These are phyloP conservation scores for Paedocypris micromegethes DNA, from an alignment of 2,797 vertebrate species.

Conservation along the genomic window DNA sequence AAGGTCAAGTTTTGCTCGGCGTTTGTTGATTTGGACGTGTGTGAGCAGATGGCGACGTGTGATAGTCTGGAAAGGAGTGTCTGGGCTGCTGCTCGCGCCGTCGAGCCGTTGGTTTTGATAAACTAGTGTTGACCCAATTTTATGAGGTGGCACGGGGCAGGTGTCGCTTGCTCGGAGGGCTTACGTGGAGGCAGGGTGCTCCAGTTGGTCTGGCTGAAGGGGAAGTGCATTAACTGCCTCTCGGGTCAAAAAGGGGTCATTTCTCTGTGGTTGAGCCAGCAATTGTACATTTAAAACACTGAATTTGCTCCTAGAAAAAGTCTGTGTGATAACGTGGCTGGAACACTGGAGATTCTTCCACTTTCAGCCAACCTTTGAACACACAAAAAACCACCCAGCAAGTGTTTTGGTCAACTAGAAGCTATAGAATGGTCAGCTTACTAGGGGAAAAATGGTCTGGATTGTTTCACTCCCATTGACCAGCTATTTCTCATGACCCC, in stretches of 20 bases:
- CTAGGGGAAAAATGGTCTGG: slow-evolving; percentile 49
- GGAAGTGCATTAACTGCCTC: slow-evolving; percentile 63
- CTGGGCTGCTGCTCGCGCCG: slow-evolving; percentile 18
- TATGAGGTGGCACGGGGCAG: slow-evolving; percentile 47
- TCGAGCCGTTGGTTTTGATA: slow-evolving; percentile 58
- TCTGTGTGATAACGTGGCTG: too few species aligned
- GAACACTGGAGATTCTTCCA: slow-evolving; percentile 43
- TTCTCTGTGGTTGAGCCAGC: not conserved
- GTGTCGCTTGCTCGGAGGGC: slow-evolving; percentile 58
- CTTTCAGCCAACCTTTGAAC: slow-evolving; percentile 36
- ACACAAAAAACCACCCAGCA: slow-evolving; percentile 19
- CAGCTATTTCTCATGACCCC: slow-evolving; percentile 61
- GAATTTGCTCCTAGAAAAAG: too few species aligned
- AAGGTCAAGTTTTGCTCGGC: slow-evolving; percentile 29
- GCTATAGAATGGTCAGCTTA: slow-evolving; percentile 54
- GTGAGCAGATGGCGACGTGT: slow-evolving; percentile 29
- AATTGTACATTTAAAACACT: too few species aligned
- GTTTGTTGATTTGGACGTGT: slow-evolving; percentile 17
- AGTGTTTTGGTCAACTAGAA: slow-evolving; percentile 42
- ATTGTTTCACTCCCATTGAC: slow-evolving; percentile 58
- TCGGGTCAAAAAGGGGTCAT: slow-evolving; percentile 60
- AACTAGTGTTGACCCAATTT: slow-evolving; percentile 60
- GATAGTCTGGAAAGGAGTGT: slow-evolving; percentile 16
- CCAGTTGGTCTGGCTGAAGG: slow-evolving; percentile 63
- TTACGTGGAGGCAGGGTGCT: slow-evolving; percentile 37